phyloP scores from a whole-genome alignment of 2,888 invertebrate species.

The Scaptomyza reducta region DNA sequence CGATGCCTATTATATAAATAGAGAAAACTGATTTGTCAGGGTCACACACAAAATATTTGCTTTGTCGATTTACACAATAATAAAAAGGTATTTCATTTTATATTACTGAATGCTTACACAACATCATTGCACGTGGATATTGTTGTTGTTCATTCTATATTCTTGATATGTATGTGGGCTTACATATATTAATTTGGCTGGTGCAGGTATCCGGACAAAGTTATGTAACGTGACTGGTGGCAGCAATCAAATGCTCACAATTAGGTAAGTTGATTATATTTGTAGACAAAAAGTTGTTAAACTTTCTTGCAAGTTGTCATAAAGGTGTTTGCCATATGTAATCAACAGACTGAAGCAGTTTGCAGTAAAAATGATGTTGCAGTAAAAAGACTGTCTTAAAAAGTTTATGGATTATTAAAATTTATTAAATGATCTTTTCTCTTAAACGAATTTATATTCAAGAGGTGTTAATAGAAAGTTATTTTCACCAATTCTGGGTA shows the following conservation, averaged over 20 bases:
- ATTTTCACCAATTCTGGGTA: background rate
- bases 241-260: slow-evolving; percentile 58
- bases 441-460: background rate
- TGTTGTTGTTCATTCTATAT: background rate
- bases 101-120: slow-evolving; percentile 24
- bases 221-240: slow-evolving; percentile 63
- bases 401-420: background rate
- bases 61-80: slow-evolving; percentile 53
- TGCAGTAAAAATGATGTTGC: slow-evolving; percentile 1
- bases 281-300: slow-evolving; percentile 33
- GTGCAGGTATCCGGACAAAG: slow-evolving; percentile 28
- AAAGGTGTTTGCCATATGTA: slow-evolving; percentile 6
- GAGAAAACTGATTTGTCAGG: slow-evolving; percentile 75
- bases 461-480: background rate
- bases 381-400: background rate
- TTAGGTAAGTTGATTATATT: slow-evolving; percentile 61
- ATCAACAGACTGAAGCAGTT: background rate
- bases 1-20: slow-evolving; percentile 67
- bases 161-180: slow-evolving; percentile 9
- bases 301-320: slow-evolving; percentile 38
- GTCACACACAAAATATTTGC: slow-evolving; percentile 63
- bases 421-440: background rate
- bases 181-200: slow-evolving; percentile 16
- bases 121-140: slow-evolving; percentile 9
- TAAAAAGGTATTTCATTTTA: slow-evolving; percentile 46